Base-by-base conservation (phyloP, 2,797 vertebrate species). In the Propithecus deckenii region DNA sequence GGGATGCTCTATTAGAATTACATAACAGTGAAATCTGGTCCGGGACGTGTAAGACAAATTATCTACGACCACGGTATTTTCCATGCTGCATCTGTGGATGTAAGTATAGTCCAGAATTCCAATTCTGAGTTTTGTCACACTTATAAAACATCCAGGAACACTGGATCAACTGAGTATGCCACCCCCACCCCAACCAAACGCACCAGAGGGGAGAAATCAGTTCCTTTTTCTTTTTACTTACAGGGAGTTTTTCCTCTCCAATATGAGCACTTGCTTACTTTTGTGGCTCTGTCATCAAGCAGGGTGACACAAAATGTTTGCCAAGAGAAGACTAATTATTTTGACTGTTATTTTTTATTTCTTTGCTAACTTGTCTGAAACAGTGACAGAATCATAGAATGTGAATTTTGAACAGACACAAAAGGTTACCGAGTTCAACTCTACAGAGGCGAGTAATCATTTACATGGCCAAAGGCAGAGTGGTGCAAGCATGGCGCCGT, bases 31-130 rank as follows among this genome's bases (percentile, higher is more conserved):
- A 92, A 83, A 87, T 96, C 96, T n/a, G 76, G 46, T 50, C 20
- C 86, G 57, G 71, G 88, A 95, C 75, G 91, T 50, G 4, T 18
- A 95, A 96, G 94, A 91, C 79, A 30, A 95, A 94, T 63, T 28
- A 17, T 86, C 76, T 94, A 25, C 12, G 90, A 71, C 32, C 50
- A 43, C 23, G 85, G 75, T n/a, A 9, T 91, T 98, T 95, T 57
- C 91, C 91, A 95, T 23, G 84, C 87, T 87, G 59, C 74, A 76
- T n/a, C 85, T 52, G 69, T 61, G 30, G 17, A 59, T 30, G 48
- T 4, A 76, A 94, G 69, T 61, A 79, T n/a, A 95, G 18, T 15
- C 20, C 8, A 61, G 78, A 96, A 61, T 0, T 94, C 63, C 94
- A 17, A 93, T 94, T 96, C 78, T 61, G 57, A 13, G 48, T 0